Conservation (phyloP, 2,113 vertebrate species). For the Malurus elegans region DNA sequence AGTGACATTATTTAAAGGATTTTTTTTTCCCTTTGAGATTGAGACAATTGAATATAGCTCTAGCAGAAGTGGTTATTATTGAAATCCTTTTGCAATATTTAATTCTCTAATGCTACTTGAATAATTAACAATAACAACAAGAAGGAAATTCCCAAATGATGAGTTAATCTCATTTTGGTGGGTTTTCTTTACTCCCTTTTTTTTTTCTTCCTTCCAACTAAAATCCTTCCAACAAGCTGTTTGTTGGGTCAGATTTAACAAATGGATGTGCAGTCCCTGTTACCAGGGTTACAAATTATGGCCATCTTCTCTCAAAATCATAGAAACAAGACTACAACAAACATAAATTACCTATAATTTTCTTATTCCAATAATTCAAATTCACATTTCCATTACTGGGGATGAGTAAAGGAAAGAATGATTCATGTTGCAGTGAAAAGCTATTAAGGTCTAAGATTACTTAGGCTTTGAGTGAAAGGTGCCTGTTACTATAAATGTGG, state of each 20-base stretch:
- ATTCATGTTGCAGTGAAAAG: conserved; percentile 17
- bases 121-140: background rate
- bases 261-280: conserved; percentile 24
- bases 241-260: conserved; percentile 22
- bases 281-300: conserved; percentile 63
- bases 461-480: conserved; percentile 54
- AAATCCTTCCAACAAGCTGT: conserved; percentile 1
- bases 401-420: conserved; percentile 30
- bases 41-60: background rate
- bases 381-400: conserved; percentile 42
- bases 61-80: background rate
- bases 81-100: background rate
- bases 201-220: background rate
- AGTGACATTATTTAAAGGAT: background rate
- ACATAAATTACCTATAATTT: conserved; percentile 70
- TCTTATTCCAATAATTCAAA: conserved; percentile 64
- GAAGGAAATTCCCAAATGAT: background rate
- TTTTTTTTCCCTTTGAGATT: background rate
- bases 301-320: conserved; percentile 52
- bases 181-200: background rate
- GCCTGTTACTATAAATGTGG: conserved; percentile 10
- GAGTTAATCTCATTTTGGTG: background rate
- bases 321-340: conserved; percentile 62
- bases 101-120: background rate
- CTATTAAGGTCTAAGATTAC: conserved; percentile 39